Conservation (phyloP, 2,888 invertebrate species). For the Tenodera sinensis region DNA sequence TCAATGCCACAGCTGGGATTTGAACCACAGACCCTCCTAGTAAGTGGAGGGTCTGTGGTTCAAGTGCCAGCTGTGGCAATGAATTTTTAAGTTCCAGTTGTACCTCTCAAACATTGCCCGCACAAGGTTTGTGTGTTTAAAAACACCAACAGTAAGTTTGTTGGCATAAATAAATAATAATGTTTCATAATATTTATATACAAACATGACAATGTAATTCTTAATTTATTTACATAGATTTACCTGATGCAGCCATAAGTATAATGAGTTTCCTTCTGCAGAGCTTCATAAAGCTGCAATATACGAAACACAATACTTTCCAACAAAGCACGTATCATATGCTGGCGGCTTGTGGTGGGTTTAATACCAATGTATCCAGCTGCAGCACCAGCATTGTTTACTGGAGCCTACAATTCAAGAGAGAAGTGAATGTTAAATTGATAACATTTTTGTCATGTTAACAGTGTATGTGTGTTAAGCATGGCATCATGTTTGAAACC, state of each 20-base stretch:
- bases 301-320: constrained; percentile 84
- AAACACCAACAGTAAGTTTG: too few species aligned
- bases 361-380: constrained; percentile 75
- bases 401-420: constrained; percentile 67
- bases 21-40: too few species aligned
- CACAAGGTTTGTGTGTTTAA: too few species aligned
- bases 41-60: too few species aligned
- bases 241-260: constrained; percentile 60
- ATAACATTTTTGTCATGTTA: too few species aligned
- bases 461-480: too few species aligned
- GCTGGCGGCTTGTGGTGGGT: constrained; percentile 70
- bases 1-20: too few species aligned
- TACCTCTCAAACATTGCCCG: too few species aligned
- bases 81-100: too few species aligned
- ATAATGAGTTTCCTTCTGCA: constrained; percentile 66
- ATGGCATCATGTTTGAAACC: too few species aligned
- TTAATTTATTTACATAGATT: background rate
- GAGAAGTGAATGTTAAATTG: background rate
- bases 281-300: constrained; percentile 69
- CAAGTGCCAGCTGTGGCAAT: too few species aligned
- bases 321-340: constrained; percentile 76
- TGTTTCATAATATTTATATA: background rate
- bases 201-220: background rate
- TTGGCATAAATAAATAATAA: too few species aligned
- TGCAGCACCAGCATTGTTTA: constrained; percentile 80